Percentiles rank a stretch among this genome's conserved stretches.
These are phyloP conservation scores for Phymanthus crucifer DNA, from an alignment of 92 coral and sea anemone species.

Conservation along the genomic window DNA sequence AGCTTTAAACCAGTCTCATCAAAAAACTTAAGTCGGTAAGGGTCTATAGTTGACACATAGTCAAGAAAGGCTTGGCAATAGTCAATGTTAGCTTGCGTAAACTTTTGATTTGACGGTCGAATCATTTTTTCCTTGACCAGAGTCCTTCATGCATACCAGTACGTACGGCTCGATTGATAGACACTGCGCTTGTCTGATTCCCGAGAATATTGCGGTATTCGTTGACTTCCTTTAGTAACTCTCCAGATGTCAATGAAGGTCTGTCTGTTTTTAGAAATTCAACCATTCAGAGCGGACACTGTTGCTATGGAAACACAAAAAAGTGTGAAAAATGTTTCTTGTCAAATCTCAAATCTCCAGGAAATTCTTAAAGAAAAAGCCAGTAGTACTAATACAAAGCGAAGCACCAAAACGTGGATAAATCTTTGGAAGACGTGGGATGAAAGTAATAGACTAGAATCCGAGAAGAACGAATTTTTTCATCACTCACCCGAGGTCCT, in stretches of 20 bases:
- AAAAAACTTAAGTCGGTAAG: slow-evolving; percentile 40
- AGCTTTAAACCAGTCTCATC: slow-evolving; percentile 47
- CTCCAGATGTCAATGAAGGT: slow-evolving; percentile 49
- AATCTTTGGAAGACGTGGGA: slow-evolving; percentile 4
- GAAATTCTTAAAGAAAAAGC: too few species aligned
- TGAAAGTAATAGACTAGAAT: neutral
- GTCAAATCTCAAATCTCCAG: too few species aligned
- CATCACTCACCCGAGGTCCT: neutral
- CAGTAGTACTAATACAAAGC: too few species aligned
- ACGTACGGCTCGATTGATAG: slow-evolving; percentile 32
- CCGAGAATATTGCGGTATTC: slow-evolving; percentile 20
- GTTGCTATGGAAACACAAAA: too few species aligned
- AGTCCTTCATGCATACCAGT: slow-evolving; percentile 26
- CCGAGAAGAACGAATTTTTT: neutral
- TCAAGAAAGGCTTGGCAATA: slow-evolving; percentile 49
- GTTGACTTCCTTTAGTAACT: slow-evolving; percentile 33
- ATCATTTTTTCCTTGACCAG: slow-evolving; percentile 47
- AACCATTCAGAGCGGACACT: too few species aligned
- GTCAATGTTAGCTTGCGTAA: slow-evolving; percentile 23
- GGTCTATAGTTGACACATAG: slow-evolving; percentile 39
- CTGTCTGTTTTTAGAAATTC: slow-evolving; percentile 40
- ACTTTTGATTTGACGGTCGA: slow-evolving; percentile 38
- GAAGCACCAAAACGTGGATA: neutral
- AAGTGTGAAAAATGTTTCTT: neutral
- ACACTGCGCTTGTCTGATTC: slow-evolving; percentile 20